phyloP scores from a whole-genome alignment of 2,113 vertebrate species.

The Pterocles burchelli region DNA sequence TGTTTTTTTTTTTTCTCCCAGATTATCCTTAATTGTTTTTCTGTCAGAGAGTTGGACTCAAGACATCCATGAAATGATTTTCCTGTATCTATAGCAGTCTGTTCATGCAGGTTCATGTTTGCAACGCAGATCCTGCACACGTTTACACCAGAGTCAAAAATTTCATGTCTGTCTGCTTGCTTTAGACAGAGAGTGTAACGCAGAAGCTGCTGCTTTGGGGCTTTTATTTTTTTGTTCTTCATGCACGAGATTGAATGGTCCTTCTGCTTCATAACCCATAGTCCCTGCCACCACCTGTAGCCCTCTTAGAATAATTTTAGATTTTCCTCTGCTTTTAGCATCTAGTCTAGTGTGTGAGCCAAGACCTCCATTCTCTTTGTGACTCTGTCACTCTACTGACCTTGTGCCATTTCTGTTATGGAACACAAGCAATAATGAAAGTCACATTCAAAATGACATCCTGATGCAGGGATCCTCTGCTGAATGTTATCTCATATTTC shows the following conservation, averaged over 20 bases:
- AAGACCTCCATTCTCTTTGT: conserved; percentile 31
- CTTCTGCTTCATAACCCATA: neutral
- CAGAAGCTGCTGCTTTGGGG: neutral
- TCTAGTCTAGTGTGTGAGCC: neutral
- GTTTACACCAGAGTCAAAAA: neutral
- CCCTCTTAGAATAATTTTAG: conserved; percentile 8
- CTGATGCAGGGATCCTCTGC: neutral
- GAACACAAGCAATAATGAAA: conserved; percentile 3
- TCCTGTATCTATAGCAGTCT: neutral
- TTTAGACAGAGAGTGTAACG: neutral
- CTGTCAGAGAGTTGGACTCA: neutral
- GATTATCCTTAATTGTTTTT: neutral
- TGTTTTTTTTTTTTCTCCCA: neutral
- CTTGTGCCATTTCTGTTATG: neutral
- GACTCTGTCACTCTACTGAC: neutral
- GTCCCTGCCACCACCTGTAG: neutral
- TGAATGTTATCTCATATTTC: conserved; percentile 62
- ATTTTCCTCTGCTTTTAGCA: neutral
- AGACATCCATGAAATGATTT: neutral
- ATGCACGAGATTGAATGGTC: neutral
- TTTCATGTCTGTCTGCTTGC: neutral
- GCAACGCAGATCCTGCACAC: neutral
- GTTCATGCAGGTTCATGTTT: neutral
- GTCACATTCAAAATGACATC: neutral
- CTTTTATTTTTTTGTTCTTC: neutral